Percentiles rank a stretch among this genome's conserved stretches.
Evolutionary conservation across 2,113 vertebrate species (phyloP).

Genomic region (Pedetes capensis): DNA sequence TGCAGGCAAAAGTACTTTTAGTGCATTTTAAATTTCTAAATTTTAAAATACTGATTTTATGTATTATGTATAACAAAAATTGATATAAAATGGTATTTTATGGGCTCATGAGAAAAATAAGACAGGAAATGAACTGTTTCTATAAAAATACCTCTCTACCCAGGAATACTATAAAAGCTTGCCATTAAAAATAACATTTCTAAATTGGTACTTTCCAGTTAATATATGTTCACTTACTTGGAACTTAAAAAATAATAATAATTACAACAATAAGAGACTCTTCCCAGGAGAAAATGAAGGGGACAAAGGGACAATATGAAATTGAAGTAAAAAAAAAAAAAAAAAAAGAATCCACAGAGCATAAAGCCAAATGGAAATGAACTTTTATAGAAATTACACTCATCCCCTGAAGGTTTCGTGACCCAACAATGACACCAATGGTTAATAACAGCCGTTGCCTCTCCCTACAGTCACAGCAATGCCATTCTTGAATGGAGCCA

Average conservation of each 20-base stretch:
- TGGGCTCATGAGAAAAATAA: constrained; percentile 56
- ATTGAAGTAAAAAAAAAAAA: neutral
- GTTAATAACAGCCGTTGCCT: neutral
- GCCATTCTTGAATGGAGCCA: neutral
- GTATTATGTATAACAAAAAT: constrained; percentile 32
- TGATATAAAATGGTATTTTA: constrained; percentile 42
- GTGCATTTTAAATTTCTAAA: constrained; percentile 16
- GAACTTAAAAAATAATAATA: constrained; percentile 18
- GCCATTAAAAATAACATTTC: constrained; percentile 48
- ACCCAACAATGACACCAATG: neutral
- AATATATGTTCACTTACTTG: constrained; percentile 25
- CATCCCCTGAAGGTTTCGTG: neutral
- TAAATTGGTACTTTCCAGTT: constrained; percentile 40
- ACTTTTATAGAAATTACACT: constrained; percentile 5
- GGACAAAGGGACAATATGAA: neutral
- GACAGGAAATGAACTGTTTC: constrained; percentile 38
- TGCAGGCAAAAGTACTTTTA: neutral
- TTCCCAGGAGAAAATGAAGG: constrained; percentile 44
- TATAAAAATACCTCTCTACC: constrained; percentile 61
- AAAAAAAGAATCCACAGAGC: neutral
- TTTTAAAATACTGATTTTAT: constrained; percentile 46
- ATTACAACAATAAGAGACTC: constrained; percentile 20
- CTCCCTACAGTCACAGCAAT: neutral
- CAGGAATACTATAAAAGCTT: constrained; percentile 57
- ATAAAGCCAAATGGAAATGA: neutral